A percentile compares a stretch with the other conserved stretches of the same genome.
Conservation (phyloP, 2,797 vertebrate genomes). For the Philypnodon macrostomus region DNA sequence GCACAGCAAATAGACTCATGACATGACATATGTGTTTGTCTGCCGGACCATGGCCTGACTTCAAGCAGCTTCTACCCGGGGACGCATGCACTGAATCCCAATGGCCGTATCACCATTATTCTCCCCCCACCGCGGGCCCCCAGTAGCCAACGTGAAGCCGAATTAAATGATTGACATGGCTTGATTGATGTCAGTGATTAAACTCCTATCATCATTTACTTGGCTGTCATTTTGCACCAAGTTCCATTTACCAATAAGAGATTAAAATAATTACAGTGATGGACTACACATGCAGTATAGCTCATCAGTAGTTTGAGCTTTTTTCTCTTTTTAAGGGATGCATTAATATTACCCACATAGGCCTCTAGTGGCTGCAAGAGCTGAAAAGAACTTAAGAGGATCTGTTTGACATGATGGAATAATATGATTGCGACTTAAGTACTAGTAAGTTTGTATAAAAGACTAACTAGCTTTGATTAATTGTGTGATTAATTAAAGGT, state of each 20-base stretch:
- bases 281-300: slow-evolving; percentile 21
- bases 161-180: slow-evolving; percentile 49
- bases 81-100: slow-evolving; percentile 53
- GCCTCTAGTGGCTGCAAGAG: slow-evolving; percentile 40
- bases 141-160: slow-evolving; percentile 9
- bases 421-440: too few relatives aligned
- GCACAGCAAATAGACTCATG: slow-evolving; percentile 59
- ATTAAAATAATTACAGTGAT: slow-evolving; percentile 44
- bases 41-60: slow-evolving; percentile 51
- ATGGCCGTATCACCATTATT: slow-evolving; percentile 38
- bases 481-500: too few relatives aligned
- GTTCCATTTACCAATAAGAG: slow-evolving; percentile 57
- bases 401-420: too few relatives aligned
- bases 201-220: slow-evolving; percentile 63
- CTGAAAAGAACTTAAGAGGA: slow-evolving; percentile 44
- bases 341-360: slow-evolving; percentile 52
- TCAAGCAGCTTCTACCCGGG: too few relatives aligned
- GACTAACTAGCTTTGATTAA: slow-evolving; percentile 30
- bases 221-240: slow-evolving; percentile 43
- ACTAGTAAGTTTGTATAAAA: too few relatives aligned
- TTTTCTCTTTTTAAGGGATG: slow-evolving; percentile 26
- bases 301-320: slow-evolving; percentile 13
- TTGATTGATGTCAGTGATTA: slow-evolving; percentile 64
- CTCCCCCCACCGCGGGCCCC: not conserved
- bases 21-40: slow-evolving; percentile 67